Base-by-base conservation (phyloP, 1,140 invertebrate genomes). In the Brachionus asplanchnoidis region DNA sequence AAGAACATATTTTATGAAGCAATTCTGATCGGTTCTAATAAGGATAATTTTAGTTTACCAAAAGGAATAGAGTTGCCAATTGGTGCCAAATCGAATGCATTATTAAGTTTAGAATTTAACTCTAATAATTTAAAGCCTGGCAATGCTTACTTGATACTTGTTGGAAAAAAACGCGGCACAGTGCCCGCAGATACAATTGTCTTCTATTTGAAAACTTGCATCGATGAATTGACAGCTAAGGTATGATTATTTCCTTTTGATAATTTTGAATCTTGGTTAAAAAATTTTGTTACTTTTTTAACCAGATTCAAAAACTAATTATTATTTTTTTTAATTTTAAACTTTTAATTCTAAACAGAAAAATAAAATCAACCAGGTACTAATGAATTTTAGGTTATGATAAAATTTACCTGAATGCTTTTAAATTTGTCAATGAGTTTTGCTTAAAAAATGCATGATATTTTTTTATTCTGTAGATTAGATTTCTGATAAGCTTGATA, bases 51-150 rank as follows among this genome's bases (percentile, higher is more conserved):
- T 85, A 42, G 44, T 23, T 85, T 89, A 2, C 87, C 88, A 8
- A 89, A 88, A 85, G 89, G 89, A 11, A 86, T 87, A 12, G 75
- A 83, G 23, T 84, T 90, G 3, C 86, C 87, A 1, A 87, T 90
- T 11, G 84, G 87, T 70, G 86, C 88, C 2, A 88, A 88, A 82
- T 86, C 86, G 23, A 86, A 85, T 14, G 20, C 87, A 0, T 86
- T 87, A n/a, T 85, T 90, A n/a, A 85, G 86, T 44, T 87, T 90
- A 11, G 88, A 89, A 84, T 90, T 89, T 84, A 88, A 86, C 12
- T 89, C 88, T 36, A 84, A 88, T 8, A 89, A 88, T 85, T 85
- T 90, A 12, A 86, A 88, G 32, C 87, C 89, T 12, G 87, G 89
- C 0, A 87, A 89, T 77, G 89, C 89, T 44, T 86, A 87, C 4